A percentile compares a stretch with the other conserved stretches of the same genome.
These are phyloP conservation scores for Pristionchus arcanus DNA, from an alignment of 2,888 invertebrate species.

Conservation along the genomic window DNA sequence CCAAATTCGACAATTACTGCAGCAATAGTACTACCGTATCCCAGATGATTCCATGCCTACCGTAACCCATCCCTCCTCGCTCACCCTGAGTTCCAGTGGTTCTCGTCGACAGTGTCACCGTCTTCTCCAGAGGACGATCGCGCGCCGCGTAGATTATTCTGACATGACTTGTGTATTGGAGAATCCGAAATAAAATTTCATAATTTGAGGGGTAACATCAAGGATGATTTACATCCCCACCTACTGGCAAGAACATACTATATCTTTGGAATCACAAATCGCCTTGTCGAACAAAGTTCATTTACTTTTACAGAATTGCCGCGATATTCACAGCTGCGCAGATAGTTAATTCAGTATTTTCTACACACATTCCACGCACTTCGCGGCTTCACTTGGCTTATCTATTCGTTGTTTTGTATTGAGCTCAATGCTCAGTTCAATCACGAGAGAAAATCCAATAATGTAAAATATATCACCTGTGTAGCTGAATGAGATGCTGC, in stretches of 20 bases:
- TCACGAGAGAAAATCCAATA: not conserved
- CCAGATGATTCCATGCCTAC: not conserved
- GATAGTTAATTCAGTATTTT: too few species aligned
- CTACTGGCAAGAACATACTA: not conserved
- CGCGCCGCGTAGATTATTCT: constrained; percentile 70
- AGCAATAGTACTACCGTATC: constrained; percentile 52
- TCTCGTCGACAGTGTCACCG: constrained; percentile 58
- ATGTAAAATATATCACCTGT: constrained; percentile 60
- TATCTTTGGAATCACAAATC: not conserved
- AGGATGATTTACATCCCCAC: not conserved
- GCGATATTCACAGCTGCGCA: too few species aligned
- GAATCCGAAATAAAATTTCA: not conserved
- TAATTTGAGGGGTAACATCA: not conserved
- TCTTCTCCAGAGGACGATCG: constrained; percentile 68
- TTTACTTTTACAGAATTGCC: too few species aligned
- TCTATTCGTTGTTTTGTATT: not conserved
- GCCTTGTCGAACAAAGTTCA: not conserved
- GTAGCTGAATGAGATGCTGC: constrained; percentile 66
- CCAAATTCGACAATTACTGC: not conserved
- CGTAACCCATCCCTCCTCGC: not conserved
- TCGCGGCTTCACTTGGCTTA: not conserved
- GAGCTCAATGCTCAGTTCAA: too few species aligned
- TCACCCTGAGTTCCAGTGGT: constrained; percentile 58
- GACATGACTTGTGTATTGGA: not conserved
- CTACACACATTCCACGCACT: not conserved